These are phyloP conservation scores for Madoqua kirkii DNA, from an alignment of 2,113 vertebrate species.

Conservation along the genomic window DNA sequence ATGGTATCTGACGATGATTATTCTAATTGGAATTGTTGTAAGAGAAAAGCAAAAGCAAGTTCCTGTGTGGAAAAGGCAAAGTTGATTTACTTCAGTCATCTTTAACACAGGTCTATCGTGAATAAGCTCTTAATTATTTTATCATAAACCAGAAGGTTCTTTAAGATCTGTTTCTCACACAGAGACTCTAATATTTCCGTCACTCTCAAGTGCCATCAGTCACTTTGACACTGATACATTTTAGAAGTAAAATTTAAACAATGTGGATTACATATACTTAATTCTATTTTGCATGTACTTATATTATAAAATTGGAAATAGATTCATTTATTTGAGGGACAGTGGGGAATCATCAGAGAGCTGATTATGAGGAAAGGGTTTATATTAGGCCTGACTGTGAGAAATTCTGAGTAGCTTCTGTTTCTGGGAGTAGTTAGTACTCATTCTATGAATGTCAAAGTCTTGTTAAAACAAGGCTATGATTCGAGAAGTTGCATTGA, in stretches of 20 bases:
- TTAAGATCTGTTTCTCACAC: constrained; percentile 19
- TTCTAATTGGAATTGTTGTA: constrained; percentile 42
- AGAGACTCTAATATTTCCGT: neutral
- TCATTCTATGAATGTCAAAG: neutral
- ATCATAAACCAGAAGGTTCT: constrained; percentile 3
- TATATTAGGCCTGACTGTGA: neutral
- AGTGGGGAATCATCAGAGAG: neutral
- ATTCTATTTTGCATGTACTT: constrained; percentile 4
- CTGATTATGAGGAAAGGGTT: neutral
- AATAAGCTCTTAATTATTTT: constrained; percentile 47
- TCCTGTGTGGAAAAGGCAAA: neutral
- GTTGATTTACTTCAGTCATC: constrained; percentile 39
- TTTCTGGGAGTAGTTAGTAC: neutral
- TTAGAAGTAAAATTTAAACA: constrained; percentile 33
- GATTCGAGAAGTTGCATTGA: neutral
- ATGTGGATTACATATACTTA: neutral
- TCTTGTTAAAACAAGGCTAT: neutral
- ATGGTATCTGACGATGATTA: neutral
- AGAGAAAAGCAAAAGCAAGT: constrained; percentile 33
- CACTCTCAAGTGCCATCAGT: neutral
- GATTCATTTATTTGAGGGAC: neutral
- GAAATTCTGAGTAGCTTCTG: neutral
- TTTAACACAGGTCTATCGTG: constrained; percentile 28
- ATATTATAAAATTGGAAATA: neutral
- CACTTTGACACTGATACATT: neutral